Conservation (phyloP, 2,888 invertebrate species). For the Ormia ochracea region DNA sequence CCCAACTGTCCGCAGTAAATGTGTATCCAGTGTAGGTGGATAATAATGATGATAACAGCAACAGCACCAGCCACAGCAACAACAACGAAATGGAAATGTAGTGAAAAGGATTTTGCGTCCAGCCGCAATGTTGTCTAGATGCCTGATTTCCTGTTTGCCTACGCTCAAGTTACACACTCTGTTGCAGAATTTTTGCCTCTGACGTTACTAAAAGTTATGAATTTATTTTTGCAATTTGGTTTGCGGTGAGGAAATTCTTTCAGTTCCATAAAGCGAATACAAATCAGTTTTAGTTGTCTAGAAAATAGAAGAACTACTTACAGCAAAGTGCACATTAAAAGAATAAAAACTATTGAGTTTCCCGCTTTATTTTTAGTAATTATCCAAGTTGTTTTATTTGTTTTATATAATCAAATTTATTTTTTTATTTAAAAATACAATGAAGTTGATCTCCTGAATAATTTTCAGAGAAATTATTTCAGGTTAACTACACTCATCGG, state of each 20-base stretch:
- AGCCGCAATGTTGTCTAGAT: slow-evolving; percentile 26
- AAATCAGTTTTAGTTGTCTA: slow-evolving; percentile 15
- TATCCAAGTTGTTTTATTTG: too few relatives aligned
- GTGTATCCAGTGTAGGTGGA: too few relatives aligned
- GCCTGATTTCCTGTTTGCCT: not conserved
- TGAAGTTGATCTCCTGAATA: too few relatives aligned
- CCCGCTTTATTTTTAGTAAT: too few relatives aligned
- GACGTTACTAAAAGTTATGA: slow-evolving; percentile 45
- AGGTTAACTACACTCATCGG: too few relatives aligned
- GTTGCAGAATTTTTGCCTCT: not conserved
- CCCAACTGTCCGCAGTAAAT: not conserved
- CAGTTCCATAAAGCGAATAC: slow-evolving; percentile 5
- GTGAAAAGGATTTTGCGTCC: slow-evolving; percentile 28
- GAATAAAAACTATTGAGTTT: too few relatives aligned
- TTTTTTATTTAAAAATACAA: too few relatives aligned
- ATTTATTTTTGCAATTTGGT: slow-evolving; percentile 53
- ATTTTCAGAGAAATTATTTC: too few relatives aligned
- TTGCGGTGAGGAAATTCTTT: slow-evolving; percentile 41
- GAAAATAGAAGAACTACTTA: not conserved
- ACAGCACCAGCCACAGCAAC: not conserved
- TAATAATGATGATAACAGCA: too few relatives aligned
- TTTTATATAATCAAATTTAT: too few relatives aligned
- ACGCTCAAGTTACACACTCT: not conserved
- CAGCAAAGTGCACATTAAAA: too few relatives aligned
- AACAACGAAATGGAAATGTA: not conserved